A percentile compares a stretch with the other conserved stretches of the same genome.
Conservation (phyloP, 2,797 vertebrate species). For the Bradypus variegatus region DNA sequence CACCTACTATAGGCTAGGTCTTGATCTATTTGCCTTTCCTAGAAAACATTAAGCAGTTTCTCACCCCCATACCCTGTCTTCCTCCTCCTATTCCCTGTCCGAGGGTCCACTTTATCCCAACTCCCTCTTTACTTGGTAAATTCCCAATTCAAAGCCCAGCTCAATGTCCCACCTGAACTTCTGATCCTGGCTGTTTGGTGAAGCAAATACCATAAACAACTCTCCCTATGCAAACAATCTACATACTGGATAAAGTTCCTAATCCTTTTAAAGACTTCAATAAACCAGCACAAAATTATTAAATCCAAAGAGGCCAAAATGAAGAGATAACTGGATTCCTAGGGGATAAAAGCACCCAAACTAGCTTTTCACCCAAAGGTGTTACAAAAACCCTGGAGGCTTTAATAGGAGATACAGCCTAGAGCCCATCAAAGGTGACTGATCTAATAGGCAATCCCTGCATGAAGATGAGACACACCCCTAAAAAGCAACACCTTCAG, state of each 20-base stretch:
- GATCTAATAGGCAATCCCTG: background rate
- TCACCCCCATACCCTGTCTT: too few species aligned
- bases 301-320: background rate
- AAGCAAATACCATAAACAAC: background rate
- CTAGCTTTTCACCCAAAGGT: background rate
- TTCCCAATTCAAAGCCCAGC: background rate
- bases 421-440: background rate
- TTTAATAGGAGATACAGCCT: background rate
- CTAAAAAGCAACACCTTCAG: background rate
- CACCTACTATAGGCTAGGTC: background rate
- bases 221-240: background rate
- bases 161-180: background rate
- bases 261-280: background rate
- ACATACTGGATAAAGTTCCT: too few species aligned
- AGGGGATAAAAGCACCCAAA: background rate
- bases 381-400: background rate
- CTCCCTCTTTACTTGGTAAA: background rate
- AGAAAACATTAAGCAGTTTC: background rate
- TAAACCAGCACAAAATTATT: background rate
- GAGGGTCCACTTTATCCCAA: background rate
- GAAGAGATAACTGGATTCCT: background rate
- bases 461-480: background rate
- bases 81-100: background rate
- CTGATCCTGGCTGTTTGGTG: background rate
- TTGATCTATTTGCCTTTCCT: background rate